These are phyloP conservation scores for Oenanthe oenanthe DNA, from an alignment of 2,113 vertebrate species.

Conservation along the genomic window DNA sequence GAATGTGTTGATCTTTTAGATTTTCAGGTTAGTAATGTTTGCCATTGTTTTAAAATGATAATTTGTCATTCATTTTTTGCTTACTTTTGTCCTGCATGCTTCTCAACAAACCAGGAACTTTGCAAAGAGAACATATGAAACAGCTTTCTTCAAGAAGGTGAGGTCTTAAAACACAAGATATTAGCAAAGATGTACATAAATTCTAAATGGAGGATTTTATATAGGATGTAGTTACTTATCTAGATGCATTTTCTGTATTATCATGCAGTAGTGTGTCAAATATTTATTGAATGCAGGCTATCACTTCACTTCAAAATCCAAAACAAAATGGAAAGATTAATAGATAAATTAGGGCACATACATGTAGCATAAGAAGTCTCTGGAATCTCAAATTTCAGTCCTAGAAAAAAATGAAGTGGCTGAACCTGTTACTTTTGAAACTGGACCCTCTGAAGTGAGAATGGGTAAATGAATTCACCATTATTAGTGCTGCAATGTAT, in stretches of 20 bases:
- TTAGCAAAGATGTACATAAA: fast-evolving
- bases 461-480: background rate
- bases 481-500: background rate
- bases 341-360: background rate
- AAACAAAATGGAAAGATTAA: background rate
- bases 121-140: background rate
- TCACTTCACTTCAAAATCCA: background rate
- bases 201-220: background rate
- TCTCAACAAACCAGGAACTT: background rate
- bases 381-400: background rate
- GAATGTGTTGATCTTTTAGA: background rate
- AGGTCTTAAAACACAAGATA: background rate
- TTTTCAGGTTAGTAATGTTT: background rate
- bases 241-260: background rate
- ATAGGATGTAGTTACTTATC: background rate
- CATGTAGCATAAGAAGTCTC: background rate
- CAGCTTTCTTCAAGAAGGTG: background rate
- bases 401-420: background rate
- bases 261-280: background rate
- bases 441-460: background rate
- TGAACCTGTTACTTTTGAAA: background rate
- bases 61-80: background rate
- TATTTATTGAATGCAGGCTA: background rate
- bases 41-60: background rate
- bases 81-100: background rate